These are phyloP conservation scores for Myrmophylax atrothorax DNA, from an alignment of 2,113 vertebrate species.

Conservation along the genomic window DNA sequence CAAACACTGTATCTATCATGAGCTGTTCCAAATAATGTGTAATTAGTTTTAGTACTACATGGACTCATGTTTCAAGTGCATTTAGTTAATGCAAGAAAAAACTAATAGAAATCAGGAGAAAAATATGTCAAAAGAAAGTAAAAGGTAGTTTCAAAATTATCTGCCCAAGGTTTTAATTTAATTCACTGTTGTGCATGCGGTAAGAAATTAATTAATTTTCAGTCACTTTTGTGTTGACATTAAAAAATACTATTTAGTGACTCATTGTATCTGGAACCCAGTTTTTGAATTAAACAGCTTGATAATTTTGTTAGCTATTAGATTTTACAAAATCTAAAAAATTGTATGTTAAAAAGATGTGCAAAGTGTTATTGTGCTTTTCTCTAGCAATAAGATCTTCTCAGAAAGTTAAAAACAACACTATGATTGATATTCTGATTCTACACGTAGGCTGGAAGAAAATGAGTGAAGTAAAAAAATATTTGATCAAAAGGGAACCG, in stretches of 20 bases:
- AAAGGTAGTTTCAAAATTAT: not conserved
- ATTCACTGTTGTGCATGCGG: not conserved
- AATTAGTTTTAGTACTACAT: not conserved
- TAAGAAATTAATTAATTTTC: not conserved
- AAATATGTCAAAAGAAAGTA: not conserved
- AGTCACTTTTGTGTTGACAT: not conserved
- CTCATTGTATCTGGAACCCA: not conserved
- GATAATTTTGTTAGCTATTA: not conserved
- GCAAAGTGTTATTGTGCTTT: not conserved
- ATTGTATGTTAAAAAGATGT: not conserved
- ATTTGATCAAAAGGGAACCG: not conserved
- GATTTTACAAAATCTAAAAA: not conserved
- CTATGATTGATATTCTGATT: not conserved
- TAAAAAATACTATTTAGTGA: not conserved
- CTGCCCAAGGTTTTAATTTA: not conserved
- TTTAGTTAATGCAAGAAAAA: not conserved
- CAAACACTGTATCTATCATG: not conserved
- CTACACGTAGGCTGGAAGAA: not conserved
- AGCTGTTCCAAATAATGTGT: not conserved
- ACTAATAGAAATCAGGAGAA: not conserved
- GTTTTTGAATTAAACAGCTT: not conserved
- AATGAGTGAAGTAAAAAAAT: not conserved
- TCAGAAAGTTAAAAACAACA: not conserved
- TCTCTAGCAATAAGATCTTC: not conserved
- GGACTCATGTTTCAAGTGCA: not conserved